A percentile compares a stretch with the other conserved stretches of the same genome.
Conservation (phyloP, 2,888 invertebrate genomes). For the Platycheirus rosarum region DNA sequence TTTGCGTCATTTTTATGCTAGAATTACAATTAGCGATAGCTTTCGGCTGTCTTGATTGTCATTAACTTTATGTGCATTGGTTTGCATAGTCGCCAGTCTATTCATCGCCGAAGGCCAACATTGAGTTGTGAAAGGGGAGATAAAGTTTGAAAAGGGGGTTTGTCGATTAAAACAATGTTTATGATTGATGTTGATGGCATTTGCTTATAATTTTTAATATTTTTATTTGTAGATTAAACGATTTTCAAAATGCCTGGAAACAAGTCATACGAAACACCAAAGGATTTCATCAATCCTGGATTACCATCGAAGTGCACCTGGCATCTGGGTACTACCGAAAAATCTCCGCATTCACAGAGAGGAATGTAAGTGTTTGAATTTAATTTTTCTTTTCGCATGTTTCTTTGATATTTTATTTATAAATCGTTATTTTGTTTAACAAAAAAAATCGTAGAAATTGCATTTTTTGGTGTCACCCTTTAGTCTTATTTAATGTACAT, state of each 20-base stretch:
- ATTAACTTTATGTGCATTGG: conserved; percentile 14
- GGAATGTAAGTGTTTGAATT: conserved; percentile 76
- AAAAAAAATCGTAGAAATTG: no score
- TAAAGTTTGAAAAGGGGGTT: neutral
- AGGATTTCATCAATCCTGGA: conserved; percentile 80
- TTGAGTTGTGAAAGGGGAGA: neutral
- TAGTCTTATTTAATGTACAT: no score
- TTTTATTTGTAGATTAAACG: conserved; percentile 21
- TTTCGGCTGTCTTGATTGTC: conserved; percentile 13
- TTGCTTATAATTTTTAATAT: conserved; percentile 2
- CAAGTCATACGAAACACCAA: conserved; percentile 72
- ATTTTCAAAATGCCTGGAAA: conserved; percentile 54
- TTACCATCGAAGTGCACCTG: conserved; percentile 80
- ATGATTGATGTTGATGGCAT: neutral
- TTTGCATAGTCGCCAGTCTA: neutral
- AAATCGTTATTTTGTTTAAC: no score
- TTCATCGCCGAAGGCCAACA: neutral
- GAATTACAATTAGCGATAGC: neutral
- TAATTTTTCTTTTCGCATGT: neutral
- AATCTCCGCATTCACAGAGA: conserved; percentile 78
- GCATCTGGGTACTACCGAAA: conserved; percentile 78
- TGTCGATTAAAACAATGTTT: neutral
- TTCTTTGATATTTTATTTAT: neutral
- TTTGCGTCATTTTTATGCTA: conserved; percentile 15
- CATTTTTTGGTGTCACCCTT: no score